A percentile compares a stretch with the other conserved stretches of the same genome.
Evolutionary conservation across 2,797 vertebrate genomes (phyloP).

Genomic region (Clarias laeviceps): DNA sequence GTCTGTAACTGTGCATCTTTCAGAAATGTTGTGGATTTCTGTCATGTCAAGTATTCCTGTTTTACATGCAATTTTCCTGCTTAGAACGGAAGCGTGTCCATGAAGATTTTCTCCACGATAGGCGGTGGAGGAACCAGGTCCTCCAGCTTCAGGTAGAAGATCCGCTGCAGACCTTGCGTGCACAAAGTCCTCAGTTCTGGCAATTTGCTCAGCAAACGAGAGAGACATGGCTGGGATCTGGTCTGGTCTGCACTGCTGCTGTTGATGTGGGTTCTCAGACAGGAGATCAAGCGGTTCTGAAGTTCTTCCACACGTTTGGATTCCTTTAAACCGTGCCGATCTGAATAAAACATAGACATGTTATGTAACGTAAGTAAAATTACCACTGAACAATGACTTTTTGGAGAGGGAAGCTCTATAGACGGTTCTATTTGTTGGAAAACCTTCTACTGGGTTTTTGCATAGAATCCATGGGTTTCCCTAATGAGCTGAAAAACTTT

Average conservation of each 20-base stretch:
- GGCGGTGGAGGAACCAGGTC: slow-evolving; percentile 91
- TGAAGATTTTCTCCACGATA: slow-evolving; percentile 95
- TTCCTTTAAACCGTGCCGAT: slow-evolving; percentile 94
- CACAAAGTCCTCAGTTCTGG: slow-evolving; percentile 92
- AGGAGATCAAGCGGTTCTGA: slow-evolving; percentile 87
- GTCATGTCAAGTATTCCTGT: background rate
- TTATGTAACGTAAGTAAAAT: too few species aligned
- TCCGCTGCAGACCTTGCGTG: slow-evolving; percentile 93
- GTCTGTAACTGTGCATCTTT: background rate
- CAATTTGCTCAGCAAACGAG: slow-evolving; percentile 89
- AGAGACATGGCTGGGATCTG: slow-evolving; percentile 83
- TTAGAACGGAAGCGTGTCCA: slow-evolving; percentile 95
- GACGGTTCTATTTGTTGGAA: background rate
- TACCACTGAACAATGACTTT: background rate
- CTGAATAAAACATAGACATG: slow-evolving; percentile 62
- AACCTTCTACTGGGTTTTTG: background rate
- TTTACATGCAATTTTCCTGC: background rate
- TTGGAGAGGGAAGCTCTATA: background rate
- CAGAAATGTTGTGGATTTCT: background rate
- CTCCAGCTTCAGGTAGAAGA: slow-evolving; percentile 96
- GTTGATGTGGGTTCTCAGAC: slow-evolving; percentile 86
- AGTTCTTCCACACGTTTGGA: slow-evolving; percentile 91
- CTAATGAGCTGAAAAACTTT: background rate
- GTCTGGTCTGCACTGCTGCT: slow-evolving; percentile 70
- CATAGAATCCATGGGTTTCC: background rate